Evolutionary conservation across 2,113 vertebrate genomes (phyloP).

Genomic region (Pardalotus punctatus): DNA sequence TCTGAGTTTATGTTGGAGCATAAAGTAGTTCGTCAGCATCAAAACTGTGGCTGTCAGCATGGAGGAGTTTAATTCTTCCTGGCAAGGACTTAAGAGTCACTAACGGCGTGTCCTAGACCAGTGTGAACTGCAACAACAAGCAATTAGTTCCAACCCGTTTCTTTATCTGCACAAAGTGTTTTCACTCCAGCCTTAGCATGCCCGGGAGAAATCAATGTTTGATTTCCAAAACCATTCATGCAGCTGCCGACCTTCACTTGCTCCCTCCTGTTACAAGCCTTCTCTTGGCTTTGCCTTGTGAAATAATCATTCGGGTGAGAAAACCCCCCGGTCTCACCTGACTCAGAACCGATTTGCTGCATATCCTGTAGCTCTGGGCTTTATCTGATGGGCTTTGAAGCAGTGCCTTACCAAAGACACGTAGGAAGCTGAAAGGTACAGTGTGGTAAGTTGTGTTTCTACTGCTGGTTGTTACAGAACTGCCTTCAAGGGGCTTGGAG

Average conservation of each 20-base stretch:
- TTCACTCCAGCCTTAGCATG: neutral
- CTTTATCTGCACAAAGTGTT: neutral
- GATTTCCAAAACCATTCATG: neutral
- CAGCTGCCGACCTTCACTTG: neutral
- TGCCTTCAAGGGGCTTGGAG: neutral
- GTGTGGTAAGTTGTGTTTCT: neutral
- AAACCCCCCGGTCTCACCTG: neutral
- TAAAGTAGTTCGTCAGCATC: conserved; percentile 48
- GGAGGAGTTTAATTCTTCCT: conserved; percentile 52
- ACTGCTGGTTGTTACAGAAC: neutral
- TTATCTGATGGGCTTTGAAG: neutral
- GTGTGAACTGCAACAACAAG: neutral
- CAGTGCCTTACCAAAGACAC: neutral
- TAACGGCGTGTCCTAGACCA: neutral
- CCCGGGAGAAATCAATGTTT: neutral
- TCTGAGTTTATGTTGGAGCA: conserved; percentile 25
- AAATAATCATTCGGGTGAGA: neutral
- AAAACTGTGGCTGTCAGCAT: conserved; percentile 50
- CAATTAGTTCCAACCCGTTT: neutral
- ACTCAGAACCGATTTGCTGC: neutral
- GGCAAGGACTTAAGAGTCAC: neutral
- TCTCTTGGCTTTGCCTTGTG: neutral
- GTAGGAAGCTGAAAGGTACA: neutral
- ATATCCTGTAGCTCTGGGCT: neutral
- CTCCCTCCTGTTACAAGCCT: neutral